Base-by-base conservation (phyloP, 2,797 vertebrate species). In the Pseudochaenichthys georgianus region DNA sequence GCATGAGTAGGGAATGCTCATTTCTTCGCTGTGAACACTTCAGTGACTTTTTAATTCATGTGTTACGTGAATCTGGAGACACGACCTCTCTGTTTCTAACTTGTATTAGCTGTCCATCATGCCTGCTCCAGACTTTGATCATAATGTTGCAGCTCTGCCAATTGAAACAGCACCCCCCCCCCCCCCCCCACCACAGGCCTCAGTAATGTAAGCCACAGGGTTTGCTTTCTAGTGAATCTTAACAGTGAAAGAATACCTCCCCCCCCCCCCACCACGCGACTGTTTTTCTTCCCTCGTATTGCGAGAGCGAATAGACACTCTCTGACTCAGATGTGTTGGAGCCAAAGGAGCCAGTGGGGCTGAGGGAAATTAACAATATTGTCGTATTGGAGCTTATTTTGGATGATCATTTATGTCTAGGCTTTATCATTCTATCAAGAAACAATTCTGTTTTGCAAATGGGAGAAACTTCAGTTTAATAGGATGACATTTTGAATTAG, bases 281-380 rank as follows among this genome's bases (percentile, higher is more conserved):
- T 83, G 77, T 88, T 88, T 52, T 85, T 80, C 73, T 77, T 76
- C 61, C 61, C 77, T 75, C 55, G 72, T 65, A 82, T 62, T 78
- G 78, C 8, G 59, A 63, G 73, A 81, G 75, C 41, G 69, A 57
- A 81, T 34, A 79, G 52, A 86, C 52, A 13, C 64, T 74, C 28
- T 75, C 28, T 75, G 77, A 62, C 65, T 90, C 12, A 23, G 50
- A 69, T 66, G 57, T 48, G n/a, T 28, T 7, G 72, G 87, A 87
- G 73, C 66, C 75, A 78, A 83, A 88, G 86, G 81, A 85, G 70
- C 61, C 78, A 60, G 72, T 71, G 84, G 89, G 77, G 75, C 48
- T 75, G 34, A 70, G 66, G 84, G 80, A 79, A 81, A 87, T 69
- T 64, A 70, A 38, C 52, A 16, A 63, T 41, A 16, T 21, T 75